phyloP scores from a whole-genome alignment of 1,140 invertebrate genomes.

The Andrena cerasifolii region DNA sequence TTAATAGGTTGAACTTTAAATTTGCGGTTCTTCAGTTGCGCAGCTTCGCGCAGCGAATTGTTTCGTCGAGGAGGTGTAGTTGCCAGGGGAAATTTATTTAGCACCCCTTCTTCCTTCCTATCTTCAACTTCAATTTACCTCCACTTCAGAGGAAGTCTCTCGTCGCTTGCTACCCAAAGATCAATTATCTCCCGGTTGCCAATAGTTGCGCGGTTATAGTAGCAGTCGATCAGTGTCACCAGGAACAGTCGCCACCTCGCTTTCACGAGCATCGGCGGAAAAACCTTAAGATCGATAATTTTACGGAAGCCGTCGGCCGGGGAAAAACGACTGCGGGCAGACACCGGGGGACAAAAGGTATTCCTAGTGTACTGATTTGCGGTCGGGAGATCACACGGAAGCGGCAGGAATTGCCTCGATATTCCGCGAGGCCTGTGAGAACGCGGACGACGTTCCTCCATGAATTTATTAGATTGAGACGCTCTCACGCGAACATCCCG shows the following conservation, averaged over 20 bases:
- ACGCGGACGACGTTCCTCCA: constrained; percentile 53
- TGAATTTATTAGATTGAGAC: constrained; percentile 70
- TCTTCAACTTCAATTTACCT: too few species aligned
- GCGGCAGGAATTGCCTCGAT: constrained; percentile 54
- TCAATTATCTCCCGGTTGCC: too few species aligned
- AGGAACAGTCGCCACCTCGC: not conserved
- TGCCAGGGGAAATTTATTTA: too few species aligned
- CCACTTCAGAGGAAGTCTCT: too few species aligned
- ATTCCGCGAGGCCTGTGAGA: constrained; percentile 58
- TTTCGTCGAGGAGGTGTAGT: too few species aligned
- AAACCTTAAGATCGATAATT: not conserved
- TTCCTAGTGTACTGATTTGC: constrained; percentile 52
- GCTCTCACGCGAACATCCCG: constrained; percentile 60
- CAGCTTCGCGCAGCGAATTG: too few species aligned
- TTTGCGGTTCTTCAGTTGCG: too few species aligned
- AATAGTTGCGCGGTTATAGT: not conserved
- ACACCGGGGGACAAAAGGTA: not conserved
- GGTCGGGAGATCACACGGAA: constrained; percentile 64
- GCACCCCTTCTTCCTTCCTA: too few species aligned
- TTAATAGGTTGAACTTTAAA: too few species aligned
- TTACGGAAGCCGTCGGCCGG: not conserved
- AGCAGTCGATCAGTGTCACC: not conserved
- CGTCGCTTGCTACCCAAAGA: too few species aligned
- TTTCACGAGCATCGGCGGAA: not conserved
- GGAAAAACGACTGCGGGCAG: constrained; percentile 3